Evolutionary conservation across 1,140 invertebrate species (phyloP).

Genomic region (Pseudobourletiella spinata): DNA sequence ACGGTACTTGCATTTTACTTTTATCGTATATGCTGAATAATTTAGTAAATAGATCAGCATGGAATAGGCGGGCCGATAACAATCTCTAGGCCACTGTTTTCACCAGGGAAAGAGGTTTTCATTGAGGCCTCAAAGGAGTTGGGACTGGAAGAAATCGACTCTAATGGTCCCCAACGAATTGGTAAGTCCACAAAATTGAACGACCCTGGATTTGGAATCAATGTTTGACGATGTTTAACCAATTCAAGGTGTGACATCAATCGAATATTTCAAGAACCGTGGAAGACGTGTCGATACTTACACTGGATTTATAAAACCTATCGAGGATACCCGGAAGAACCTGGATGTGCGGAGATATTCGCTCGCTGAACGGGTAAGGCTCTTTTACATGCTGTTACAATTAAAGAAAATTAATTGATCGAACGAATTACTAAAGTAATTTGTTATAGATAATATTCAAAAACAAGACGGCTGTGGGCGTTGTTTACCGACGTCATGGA

Average conservation of each 20-base stretch:
- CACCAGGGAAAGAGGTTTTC: background rate
- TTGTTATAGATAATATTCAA: background rate
- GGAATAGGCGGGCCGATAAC: background rate
- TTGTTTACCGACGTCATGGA: background rate
- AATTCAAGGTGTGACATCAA: slow-evolving; percentile 1
- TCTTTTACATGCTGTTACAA: background rate
- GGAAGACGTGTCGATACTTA: slow-evolving; percentile 3
- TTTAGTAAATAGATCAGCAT: background rate
- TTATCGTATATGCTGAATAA: background rate
- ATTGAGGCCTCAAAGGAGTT: slow-evolving; percentile 6
- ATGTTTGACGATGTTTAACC: background rate
- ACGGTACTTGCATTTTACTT: background rate
- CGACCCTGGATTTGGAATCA: background rate
- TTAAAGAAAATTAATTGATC: background rate
- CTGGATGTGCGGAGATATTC: background rate
- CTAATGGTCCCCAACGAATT: slow-evolving; percentile 6
- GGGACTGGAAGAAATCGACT: background rate
- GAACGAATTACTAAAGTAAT: background rate
- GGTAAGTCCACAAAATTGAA: background rate
- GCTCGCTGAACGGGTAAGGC: background rate
- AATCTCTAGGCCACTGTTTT: background rate
- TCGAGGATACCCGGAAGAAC: background rate
- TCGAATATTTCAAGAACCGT: no score
- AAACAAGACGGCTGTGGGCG: background rate
- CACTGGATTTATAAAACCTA: slow-evolving; percentile 4